Base-by-base conservation (phyloP, 2,113 vertebrate species). In the Sylvilagus bachmani region DNA sequence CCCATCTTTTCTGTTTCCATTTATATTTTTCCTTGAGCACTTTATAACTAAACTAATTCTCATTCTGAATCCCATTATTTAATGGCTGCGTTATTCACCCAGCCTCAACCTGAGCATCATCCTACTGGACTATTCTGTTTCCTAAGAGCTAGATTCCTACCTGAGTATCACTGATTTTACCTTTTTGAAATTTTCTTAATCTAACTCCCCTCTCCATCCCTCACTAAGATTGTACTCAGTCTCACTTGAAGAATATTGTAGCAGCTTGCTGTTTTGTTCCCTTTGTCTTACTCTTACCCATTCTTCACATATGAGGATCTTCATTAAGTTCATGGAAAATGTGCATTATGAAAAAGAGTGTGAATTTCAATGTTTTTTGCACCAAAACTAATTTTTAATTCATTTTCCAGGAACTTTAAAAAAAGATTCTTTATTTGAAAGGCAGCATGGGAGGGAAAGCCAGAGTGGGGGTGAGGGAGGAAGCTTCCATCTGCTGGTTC, bases 41-140 rank as follows among this genome's bases (percentile, higher is more conserved):
- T 84, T 89, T 49, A 61, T 78, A 31, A 66, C 49, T 70, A 77
- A 92, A 94, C 19, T 66, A 2, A 25, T 55, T 64, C 16, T 27
- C 25, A 25, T 91, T 77, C 62, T 44, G 53, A 87, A 81, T 95
- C 70, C 24, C 64, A 19, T 82, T 58, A 91, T 93, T 90, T 95
- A 92, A 86, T 96, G 64, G 29, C 53, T 79, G 71, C 10, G 33
- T 78, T 92, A 86, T 67, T n/a, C n/a, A 91, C 9, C 53, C 27
- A 85, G 58, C 29, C 55, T 78, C 89, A 70, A 86, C 29, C 17
- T 84, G n/a, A 33, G 27, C n/a, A 88, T 91, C 69, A 84, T 86
- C 31, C 49, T 53, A 51, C 9, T 81, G 19, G 49, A 78, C 64
- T 44, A 38, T 67, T 89, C 36, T 95, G 33, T 71, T n/a, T 92